These are phyloP conservation scores for Hydraecia micacea DNA, from an alignment of 2,888 invertebrate genomes.

Conservation along the genomic window DNA sequence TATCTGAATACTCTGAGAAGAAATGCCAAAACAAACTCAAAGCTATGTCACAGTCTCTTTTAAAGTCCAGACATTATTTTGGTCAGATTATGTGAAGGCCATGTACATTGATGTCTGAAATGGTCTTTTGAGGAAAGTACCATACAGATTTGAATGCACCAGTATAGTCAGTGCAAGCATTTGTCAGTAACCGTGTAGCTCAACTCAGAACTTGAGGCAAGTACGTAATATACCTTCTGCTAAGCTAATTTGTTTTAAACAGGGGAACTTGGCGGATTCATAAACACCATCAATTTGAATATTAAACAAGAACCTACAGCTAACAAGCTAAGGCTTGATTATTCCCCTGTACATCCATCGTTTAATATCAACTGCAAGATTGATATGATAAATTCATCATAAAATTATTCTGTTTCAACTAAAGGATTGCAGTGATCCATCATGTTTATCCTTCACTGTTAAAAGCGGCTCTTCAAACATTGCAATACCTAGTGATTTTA, in stretches of 20 bases:
- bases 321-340: constrained; percentile 18
- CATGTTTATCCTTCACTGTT: constrained; percentile 43
- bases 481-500: constrained; percentile 1
- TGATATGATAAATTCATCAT: constrained; percentile 56
- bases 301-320: constrained; percentile 17
- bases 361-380: constrained; percentile 50
- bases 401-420: constrained; percentile 44
- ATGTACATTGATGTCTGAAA: background rate
- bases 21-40: background rate
- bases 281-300: constrained; percentile 34
- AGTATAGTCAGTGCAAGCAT: background rate
- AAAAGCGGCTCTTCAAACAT: constrained; percentile 33
- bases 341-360: constrained; percentile 29
- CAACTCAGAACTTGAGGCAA: background rate
- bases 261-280: background rate
- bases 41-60: constrained; percentile 1
- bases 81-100: background rate
- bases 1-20: background rate
- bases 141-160: background rate
- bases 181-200: background rate
- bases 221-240: background rate
- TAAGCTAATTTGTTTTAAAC: background rate
- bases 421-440: constrained; percentile 45
- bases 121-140: background rate
- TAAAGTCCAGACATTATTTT: background rate